Percentiles rank a stretch among this genome's conserved stretches.
phyloP scores from a whole-genome alignment of 1,140 invertebrate species.

The Brachionus plicatilis region DNA sequence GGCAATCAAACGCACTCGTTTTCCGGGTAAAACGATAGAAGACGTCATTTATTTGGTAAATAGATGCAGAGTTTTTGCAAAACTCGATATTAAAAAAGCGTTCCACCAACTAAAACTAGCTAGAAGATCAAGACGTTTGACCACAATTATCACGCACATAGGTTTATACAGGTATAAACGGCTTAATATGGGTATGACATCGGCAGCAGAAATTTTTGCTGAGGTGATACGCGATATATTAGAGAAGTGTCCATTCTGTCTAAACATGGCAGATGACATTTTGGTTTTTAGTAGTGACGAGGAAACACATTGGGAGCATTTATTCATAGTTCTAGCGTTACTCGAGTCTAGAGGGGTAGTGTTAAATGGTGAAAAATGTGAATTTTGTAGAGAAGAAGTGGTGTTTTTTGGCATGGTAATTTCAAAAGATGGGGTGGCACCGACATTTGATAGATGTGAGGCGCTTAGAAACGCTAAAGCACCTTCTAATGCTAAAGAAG shows the following conservation, averaged over 20 bases:
- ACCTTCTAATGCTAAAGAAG: too few species aligned
- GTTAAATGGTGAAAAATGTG: not conserved
- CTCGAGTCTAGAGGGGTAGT: too few species aligned
- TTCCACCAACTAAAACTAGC: conserved; percentile 46
- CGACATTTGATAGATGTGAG: too few species aligned
- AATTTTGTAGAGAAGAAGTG: not conserved
- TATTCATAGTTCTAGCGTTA: too few species aligned
- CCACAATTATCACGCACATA: not conserved
- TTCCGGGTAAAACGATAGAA: conserved; percentile 39
- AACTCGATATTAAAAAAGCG: conserved; percentile 43
- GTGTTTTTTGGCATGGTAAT: too few species aligned
- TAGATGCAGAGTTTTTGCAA: not conserved
- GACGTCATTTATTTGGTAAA: conserved; percentile 45
- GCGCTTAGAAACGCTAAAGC: too few species aligned
- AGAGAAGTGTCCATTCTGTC: too few species aligned
- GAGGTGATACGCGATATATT: not conserved
- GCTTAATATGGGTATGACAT: not conserved
- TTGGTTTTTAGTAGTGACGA: too few species aligned
- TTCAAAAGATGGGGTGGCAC: too few species aligned
- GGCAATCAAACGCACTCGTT: conserved; percentile 42
- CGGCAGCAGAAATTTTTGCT: not conserved
- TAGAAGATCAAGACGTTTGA: conserved; percentile 38
- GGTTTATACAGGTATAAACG: not conserved
- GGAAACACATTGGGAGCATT: too few species aligned
- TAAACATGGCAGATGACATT: too few species aligned